Evolutionary conservation across 2,888 invertebrate species (phyloP).

Genomic region (Harpalus rubripes): DNA sequence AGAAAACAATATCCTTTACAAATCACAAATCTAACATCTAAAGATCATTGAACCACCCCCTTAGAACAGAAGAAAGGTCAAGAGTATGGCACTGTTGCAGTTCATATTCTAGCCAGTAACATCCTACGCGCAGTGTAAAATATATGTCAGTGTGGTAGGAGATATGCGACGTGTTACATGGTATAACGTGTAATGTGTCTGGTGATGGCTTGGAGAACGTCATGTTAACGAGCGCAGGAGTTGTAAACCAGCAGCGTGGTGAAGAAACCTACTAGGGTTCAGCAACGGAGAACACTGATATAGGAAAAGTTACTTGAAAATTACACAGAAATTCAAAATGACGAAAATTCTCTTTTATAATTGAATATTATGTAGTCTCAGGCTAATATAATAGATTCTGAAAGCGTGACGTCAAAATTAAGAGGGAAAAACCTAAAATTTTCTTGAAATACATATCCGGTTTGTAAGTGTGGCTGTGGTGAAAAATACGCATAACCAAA

Average conservation of each 20-base stretch:
- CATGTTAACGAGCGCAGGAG: slow-evolving; percentile 45
- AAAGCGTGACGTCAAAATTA: no score
- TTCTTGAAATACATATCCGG: no score
- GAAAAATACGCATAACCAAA: no score
- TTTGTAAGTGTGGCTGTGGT: no score
- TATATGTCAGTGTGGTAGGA: slow-evolving; percentile 55
- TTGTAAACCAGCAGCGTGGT: slow-evolving; percentile 9
- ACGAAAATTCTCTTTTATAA: no score
- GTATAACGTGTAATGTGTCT: slow-evolving; percentile 54
- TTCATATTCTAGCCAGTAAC: slow-evolving; percentile 21
- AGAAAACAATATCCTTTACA: neutral
- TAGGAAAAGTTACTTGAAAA: neutral
- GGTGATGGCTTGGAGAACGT: slow-evolving; percentile 11
- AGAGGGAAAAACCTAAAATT: no score
- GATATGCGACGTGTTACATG: slow-evolving; percentile 50
- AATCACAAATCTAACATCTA: neutral
- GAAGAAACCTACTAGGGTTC: neutral
- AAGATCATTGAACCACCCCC: slow-evolving; percentile 35
- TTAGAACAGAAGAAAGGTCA: slow-evolving; percentile 14
- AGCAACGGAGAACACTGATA: neutral
- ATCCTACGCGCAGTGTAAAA: slow-evolving; percentile 50
- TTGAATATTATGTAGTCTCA: no score
- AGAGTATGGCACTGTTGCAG: slow-evolving; percentile 13
- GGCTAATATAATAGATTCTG: no score
- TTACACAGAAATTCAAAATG: no score